Base-by-base conservation (phyloP, 23 tunicate genomes). In the Halocynthia aurantium region DNA sequence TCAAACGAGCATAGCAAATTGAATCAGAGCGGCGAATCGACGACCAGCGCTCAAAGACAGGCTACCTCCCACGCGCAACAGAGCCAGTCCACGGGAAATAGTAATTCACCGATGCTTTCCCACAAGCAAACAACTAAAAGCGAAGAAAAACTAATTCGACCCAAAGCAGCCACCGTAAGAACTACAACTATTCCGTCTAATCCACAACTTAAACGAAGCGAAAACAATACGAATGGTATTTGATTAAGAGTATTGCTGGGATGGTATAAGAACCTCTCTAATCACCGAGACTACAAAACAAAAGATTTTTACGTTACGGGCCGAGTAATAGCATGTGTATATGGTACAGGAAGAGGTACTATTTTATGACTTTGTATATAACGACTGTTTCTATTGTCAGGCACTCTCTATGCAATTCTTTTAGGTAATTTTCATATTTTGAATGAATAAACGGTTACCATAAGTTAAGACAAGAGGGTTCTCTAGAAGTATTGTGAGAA, bases 121-220 rank as follows among this genome's bases (percentile, higher is more conserved):
- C 70, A 49, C 50, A 10, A 11, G 57, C 78, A 7, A 54, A 18
- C 40, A 52, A 74, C 55, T 20, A 22, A 62, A 1, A 17, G 22
- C 13, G 62, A 74, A 53, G 72, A n/a, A 19, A 74, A 74, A 49
- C 78, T 44, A 10, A 64, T 74, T 13, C 78, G 78, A 0, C 78
- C 78, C 1, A 74, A 74, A 74, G 78, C 78, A 8, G 78, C 78
- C 15, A 74, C 78, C 55, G 78, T 74, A 0, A 53, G 78, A 54
- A 67, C 72, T 67, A 67, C 72, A n/a, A 67, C 44, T 31, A 31
- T 31, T 31, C 44, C 44, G 44, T 31, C 44, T 4, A 31, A 31
- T 31, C 44, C 44, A 31, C 44, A 31, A 31, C 4, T 31, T 0
- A 31, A 31, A 31, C 44, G 44, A 4, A 31, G 44, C 4, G 44